These are phyloP conservation scores for Chrysolina americana DNA, from an alignment of 2,888 invertebrate genomes.

Conservation along the genomic window DNA sequence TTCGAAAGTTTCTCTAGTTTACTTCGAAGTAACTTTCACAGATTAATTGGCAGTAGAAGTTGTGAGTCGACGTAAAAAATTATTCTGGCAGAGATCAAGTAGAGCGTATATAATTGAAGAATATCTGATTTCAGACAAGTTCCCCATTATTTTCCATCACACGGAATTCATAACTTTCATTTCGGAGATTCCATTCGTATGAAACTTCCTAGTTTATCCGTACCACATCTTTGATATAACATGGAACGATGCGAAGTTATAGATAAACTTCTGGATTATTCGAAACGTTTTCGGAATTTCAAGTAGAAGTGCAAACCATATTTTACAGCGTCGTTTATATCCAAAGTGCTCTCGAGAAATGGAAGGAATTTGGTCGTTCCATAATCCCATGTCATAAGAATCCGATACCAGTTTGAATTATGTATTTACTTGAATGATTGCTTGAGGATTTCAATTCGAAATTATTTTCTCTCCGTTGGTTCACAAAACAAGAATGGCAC, in stretches of 20 bases:
- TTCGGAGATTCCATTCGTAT: too few relatives aligned
- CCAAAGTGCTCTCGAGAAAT: not conserved
- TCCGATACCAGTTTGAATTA: not conserved
- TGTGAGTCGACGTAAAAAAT: not conserved
- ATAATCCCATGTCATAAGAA: not conserved
- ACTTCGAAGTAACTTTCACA: not conserved
- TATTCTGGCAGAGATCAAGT: too few relatives aligned
- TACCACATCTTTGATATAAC: not conserved
- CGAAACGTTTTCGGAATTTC: not conserved
- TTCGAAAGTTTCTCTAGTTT: not conserved
- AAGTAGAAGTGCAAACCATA: not conserved
- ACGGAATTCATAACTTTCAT: too few relatives aligned
- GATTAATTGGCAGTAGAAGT: not conserved
- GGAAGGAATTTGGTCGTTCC: not conserved
- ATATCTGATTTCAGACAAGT: too few relatives aligned
- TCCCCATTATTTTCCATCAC: too few relatives aligned
- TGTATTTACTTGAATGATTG: too few relatives aligned
- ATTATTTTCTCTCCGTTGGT: too few relatives aligned
- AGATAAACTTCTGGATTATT: not conserved
- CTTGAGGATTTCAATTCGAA: too few relatives aligned
- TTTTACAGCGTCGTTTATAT: not conserved
- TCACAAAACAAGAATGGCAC: too few relatives aligned
- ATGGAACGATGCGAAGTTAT: not conserved
- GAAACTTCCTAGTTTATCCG: too few relatives aligned
- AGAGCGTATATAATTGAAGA: too few relatives aligned